A percentile compares a stretch with the other conserved stretches of the same genome.
phyloP scores from a whole-genome alignment of 2,888 invertebrate species.

The Tetragonisca angustula region DNA sequence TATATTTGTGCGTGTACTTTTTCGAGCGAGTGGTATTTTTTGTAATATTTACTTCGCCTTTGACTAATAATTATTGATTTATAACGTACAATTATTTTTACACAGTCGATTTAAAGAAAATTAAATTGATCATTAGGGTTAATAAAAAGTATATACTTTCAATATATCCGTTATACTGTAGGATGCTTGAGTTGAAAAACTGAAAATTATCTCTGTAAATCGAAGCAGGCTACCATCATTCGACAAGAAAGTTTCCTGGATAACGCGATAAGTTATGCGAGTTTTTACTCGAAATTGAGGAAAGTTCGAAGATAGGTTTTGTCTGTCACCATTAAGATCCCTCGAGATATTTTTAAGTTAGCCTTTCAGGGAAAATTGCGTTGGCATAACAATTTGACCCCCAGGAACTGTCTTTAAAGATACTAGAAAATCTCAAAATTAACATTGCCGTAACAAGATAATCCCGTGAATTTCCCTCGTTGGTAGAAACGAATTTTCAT shows the following conservation, averaged over 20 bases:
- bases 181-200: neutral
- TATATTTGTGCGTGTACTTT: too few species aligned
- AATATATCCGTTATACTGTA: neutral
- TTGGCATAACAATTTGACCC: neutral
- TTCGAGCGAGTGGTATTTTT: too few species aligned
- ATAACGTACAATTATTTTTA: neutral
- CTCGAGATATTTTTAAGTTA: neutral
- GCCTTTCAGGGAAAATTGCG: neutral
- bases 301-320: constrained; percentile 2
- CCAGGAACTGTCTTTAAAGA: neutral
- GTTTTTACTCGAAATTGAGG: constrained; percentile 3
- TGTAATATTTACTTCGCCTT: too few species aligned
- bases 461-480: neutral
- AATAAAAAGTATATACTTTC: neutral
- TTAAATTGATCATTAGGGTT: neutral
- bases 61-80: too few species aligned
- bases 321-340: neutral
- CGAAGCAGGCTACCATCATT: neutral
- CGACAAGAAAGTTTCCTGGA: constrained; percentile 12
- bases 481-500: neutral
- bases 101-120: neutral
- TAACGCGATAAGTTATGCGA: neutral
- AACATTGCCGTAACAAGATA: neutral
- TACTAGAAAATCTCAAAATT: neutral
- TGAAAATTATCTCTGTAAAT: neutral